These are phyloP conservation scores for Theodoxus fluviatilis DNA, from an alignment of 2,888 invertebrate genomes.

Conservation along the genomic window DNA sequence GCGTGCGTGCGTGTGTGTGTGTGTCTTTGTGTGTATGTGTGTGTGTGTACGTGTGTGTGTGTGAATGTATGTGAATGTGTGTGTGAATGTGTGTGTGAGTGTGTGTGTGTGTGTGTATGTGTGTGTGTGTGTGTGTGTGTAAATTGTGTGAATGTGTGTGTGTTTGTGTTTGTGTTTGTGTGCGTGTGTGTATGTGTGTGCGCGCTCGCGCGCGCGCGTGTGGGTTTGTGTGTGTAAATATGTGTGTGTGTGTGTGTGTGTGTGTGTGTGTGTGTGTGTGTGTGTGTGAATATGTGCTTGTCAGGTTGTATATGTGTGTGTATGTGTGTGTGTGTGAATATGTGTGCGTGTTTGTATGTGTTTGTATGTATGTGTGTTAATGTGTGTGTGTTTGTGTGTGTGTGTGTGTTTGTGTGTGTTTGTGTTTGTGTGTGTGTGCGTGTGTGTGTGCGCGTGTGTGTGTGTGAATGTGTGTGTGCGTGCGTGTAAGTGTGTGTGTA, in stretches of 20 bases:
- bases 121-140: conserved; percentile 17
- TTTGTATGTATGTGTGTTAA: neutral
- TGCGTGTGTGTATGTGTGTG: neutral
- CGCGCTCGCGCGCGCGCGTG: neutral
- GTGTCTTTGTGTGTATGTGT: neutral
- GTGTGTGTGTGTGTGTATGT: conserved; percentile 8
- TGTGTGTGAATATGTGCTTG: neutral
- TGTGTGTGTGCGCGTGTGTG: too few species aligned
- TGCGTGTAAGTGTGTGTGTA: neutral
- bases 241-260: neutral
- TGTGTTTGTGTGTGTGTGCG: too few species aligned
- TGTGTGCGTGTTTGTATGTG: neutral
- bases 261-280: neutral
- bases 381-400: neutral
- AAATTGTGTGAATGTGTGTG: neutral
- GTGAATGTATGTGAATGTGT: neutral
- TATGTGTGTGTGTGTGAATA: conserved; percentile 10
- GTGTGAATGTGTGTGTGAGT: conserved; percentile 20
- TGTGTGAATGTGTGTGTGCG: neutral
- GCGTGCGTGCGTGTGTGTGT: neutral
- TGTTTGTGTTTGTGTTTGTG: neutral
- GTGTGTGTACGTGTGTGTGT: conserved; percentile 6
- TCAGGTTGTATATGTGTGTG: neutral
- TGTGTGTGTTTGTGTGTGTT: too few species aligned
- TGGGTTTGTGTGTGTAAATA: too few species aligned